Conservation (phyloP, 2,113 vertebrate species). For the Chionodraco myersi region DNA sequence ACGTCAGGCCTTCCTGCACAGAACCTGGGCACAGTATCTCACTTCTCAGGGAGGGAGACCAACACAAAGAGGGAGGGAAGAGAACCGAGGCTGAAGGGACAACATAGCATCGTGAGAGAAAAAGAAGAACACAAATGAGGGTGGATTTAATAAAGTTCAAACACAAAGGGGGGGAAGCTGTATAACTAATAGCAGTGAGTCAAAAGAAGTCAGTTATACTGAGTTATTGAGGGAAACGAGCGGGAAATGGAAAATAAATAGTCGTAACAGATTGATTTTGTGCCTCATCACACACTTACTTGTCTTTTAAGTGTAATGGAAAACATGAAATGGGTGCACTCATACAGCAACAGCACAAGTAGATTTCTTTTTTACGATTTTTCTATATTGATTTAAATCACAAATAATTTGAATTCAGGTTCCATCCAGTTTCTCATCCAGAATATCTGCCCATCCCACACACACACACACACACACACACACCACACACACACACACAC, state of each 20-base stretch:
- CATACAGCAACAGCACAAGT: not conserved
- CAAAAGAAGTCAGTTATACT: not conserved
- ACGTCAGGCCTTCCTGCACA: constrained; percentile 60
- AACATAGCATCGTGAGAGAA: not conserved
- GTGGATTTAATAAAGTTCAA: constrained; percentile 5
- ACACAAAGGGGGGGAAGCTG: not conserved
- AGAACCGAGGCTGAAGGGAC: not conserved
- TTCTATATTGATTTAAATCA: not conserved
- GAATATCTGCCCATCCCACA: no score
- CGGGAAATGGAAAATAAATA: constrained; percentile 7
- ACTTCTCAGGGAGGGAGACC: constrained; percentile 25
- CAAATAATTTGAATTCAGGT: not conserved
- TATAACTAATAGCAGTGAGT: not conserved
- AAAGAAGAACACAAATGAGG: constrained; percentile 15
- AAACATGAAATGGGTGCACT: not conserved
- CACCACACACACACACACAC: no score
- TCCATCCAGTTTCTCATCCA: no score
- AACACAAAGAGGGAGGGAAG: not conserved
- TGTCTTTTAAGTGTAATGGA: constrained; percentile 16
- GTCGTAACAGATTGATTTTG: not conserved
- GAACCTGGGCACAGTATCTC: constrained; percentile 17
- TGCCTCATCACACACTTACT: not conserved
- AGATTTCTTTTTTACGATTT: not conserved
- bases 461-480: not conserved
- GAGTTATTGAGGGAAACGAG: constrained; percentile 7